phyloP scores from a whole-genome alignment of 2,888 invertebrate genomes.

The Pediacus dermestoides region DNA sequence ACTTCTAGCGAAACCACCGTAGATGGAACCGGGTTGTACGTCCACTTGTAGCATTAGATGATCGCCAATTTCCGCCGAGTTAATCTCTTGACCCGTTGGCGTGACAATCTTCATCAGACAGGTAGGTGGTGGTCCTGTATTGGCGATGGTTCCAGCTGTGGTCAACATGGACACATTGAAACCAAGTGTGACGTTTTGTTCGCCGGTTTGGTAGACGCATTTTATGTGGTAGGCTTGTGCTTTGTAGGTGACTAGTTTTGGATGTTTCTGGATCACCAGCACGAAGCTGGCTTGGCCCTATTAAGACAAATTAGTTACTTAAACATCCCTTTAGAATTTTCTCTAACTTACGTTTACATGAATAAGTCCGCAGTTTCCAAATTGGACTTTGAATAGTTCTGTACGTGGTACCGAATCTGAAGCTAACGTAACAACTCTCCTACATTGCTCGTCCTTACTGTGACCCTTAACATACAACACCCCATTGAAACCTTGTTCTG shows the following conservation, averaged over 20 bases:
- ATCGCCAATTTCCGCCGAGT: conserved; percentile 88
- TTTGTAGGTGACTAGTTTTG: conserved; percentile 88
- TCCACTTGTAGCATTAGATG: conserved; percentile 67
- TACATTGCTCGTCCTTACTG: conserved; percentile 88
- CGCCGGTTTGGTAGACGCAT: conserved; percentile 91
- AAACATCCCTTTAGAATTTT: background rate
- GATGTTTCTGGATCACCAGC: conserved; percentile 93
- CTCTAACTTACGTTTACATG: conserved; percentile 75
- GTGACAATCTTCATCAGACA: conserved; percentile 91
- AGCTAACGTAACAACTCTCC: conserved; percentile 74
- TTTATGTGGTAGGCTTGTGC: conserved; percentile 96
- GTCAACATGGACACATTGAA: conserved; percentile 95
- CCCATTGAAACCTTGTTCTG: conserved; percentile 78
- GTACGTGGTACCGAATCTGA: conserved; percentile 62
- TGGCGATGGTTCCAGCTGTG: conserved; percentile 91
- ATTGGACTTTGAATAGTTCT: conserved; percentile 71
- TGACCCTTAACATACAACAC: conserved; percentile 91
- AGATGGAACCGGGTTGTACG: conserved; percentile 62
- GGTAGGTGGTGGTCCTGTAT: conserved; percentile 90
- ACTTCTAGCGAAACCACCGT: conserved; percentile 89
- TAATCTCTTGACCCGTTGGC: conserved; percentile 81
- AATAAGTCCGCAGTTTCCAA: conserved; percentile 87
- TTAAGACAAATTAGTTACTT: background rate
- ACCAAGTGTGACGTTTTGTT: conserved; percentile 86
- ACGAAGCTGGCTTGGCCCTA: conserved; percentile 90